Percentiles rank a stretch among this genome's conserved stretches.
phyloP scores from a whole-genome alignment of 2,888 invertebrate species.

The Uloborus plumipes region DNA sequence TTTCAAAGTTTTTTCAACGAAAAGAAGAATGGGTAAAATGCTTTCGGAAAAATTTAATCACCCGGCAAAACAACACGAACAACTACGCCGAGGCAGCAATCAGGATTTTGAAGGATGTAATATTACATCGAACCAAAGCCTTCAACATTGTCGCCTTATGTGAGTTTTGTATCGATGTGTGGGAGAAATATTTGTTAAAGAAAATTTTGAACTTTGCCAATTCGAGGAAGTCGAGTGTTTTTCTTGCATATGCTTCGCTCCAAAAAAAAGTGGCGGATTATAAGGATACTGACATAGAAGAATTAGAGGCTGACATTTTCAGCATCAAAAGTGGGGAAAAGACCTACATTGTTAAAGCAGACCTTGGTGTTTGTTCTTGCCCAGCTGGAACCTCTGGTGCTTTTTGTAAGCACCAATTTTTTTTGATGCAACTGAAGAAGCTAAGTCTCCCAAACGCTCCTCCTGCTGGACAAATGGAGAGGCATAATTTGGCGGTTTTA shows the following conservation, averaged over 20 bases:
- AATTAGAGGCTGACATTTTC: background rate
- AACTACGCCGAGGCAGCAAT: conserved; percentile 13
- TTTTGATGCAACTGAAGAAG: background rate
- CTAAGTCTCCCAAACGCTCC: background rate
- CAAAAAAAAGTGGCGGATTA: background rate
- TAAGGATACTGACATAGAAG: background rate
- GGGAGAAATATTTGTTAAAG: background rate
- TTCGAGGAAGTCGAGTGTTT: background rate
- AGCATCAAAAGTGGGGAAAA: background rate
- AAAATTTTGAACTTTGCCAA: background rate
- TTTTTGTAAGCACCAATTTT: conserved; percentile 27
- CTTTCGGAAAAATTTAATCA: background rate
- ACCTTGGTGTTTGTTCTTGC: conserved; percentile 8
- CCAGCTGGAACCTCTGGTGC: conserved; percentile 3
- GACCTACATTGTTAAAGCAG: background rate
- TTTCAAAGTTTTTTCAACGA: background rate
- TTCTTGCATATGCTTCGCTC: background rate
- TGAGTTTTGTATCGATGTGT: conserved; percentile 2
- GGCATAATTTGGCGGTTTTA: background rate
- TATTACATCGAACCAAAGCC: conserved; percentile 11
- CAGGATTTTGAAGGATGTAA: conserved; percentile 10
- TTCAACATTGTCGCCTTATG: conserved; percentile 4
- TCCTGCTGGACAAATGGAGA: background rate
- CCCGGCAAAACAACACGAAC: conserved; percentile 17
- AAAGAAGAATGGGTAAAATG: conserved; percentile 4